Percentiles rank a stretch among this genome's conserved stretches.
Evolutionary conservation across 2,113 vertebrate genomes (phyloP).

Genomic region (Lepus americanus): DNA sequence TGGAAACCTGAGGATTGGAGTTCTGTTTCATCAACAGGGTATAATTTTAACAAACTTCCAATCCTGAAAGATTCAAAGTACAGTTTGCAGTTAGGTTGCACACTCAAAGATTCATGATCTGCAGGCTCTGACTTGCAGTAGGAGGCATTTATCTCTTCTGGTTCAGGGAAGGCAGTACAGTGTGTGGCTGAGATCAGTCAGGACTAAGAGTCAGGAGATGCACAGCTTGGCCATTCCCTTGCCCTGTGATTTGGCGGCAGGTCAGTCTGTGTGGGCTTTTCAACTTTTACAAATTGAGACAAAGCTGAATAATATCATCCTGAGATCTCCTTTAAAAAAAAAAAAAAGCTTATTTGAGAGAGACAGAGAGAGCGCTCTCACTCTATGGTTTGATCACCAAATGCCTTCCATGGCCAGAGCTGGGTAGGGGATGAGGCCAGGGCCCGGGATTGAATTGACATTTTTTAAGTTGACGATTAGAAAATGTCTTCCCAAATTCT

Average conservation of each 20-base stretch:
- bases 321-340: slow-evolving; percentile 18
- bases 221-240: not conserved
- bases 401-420: no score
- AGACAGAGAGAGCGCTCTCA: no score
- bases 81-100: not conserved
- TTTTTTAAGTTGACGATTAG: not conserved
- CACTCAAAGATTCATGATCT: not conserved
- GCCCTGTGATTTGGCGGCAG: not conserved
- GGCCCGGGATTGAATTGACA: not conserved
- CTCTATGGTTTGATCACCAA: no score
- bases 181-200: not conserved
- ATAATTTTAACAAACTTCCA: slow-evolving; percentile 61
- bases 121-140: slow-evolving; percentile 48
- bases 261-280: not conserved
- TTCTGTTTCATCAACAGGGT: slow-evolving; percentile 54
- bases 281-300: not conserved
- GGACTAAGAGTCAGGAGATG: not conserved
- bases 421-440: no score
- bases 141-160: not conserved
- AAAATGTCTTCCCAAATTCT: not conserved
- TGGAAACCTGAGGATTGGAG: slow-evolving; percentile 1
- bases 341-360: not conserved
- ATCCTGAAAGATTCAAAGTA: slow-evolving; percentile 41
- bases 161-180: not conserved
- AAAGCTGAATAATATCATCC: not conserved